These are phyloP conservation scores for Encarsia formosa DNA, from an alignment of 2,888 invertebrate genomes.

Conservation along the genomic window DNA sequence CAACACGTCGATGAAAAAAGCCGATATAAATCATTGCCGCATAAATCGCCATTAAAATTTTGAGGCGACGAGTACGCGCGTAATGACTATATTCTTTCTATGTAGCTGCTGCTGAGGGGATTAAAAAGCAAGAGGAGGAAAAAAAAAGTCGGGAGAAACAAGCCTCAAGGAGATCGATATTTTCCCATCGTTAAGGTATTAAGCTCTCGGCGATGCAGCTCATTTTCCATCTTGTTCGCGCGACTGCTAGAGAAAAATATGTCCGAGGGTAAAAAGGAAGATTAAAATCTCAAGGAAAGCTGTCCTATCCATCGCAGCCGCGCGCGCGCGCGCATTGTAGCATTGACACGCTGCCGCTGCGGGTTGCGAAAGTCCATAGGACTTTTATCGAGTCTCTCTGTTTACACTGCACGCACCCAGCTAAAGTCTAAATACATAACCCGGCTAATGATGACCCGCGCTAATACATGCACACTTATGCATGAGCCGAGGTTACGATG, in stretches of 20 bases:
- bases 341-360: no score
- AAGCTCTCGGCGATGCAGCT: slow-evolving; percentile 12
- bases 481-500: slow-evolving; percentile 43
- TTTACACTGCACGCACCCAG: neutral
- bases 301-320: slow-evolving; percentile 6
- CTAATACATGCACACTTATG: slow-evolving; percentile 36
- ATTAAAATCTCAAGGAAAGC: slow-evolving; percentile 21
- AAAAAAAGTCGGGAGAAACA: neutral
- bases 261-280: slow-evolving; percentile 1
- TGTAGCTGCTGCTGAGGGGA: neutral
- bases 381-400: no score
- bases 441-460: slow-evolving; percentile 35
- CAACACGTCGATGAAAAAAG: no score
- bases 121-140: neutral
- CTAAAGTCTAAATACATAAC: slow-evolving; percentile 16
- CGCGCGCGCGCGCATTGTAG: neutral
- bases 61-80: neutral
- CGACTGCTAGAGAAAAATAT: neutral
- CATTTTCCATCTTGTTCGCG: neutral
- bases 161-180: slow-evolving; percentile 15
- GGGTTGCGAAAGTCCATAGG: no score
- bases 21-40: slow-evolving; percentile 5
- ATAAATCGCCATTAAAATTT: neutral
- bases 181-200: slow-evolving; percentile 15
- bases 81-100: neutral